Base-by-base conservation (phyloP, 2,888 invertebrate species). In the Octodonta nipae region DNA sequence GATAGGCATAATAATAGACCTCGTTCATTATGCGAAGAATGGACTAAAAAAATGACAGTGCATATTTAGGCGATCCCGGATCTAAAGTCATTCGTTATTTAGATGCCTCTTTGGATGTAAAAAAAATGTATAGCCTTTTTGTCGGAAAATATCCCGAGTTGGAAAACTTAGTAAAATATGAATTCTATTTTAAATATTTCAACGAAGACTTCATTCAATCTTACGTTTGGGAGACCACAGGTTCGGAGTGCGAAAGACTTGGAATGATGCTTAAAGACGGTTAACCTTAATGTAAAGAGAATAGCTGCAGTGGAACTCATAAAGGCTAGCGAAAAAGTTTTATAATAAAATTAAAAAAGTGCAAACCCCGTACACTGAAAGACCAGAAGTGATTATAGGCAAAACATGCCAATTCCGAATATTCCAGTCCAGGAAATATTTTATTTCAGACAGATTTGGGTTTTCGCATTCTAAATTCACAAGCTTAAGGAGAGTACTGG, bases 361-460 rank as follows among this genome's bases (percentile, higher is more conserved):
- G 7, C 22, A 27, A 32, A 12, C 14, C 12, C 26, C 34, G 31
- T 39, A 34, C 30, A 32, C 20, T 26, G 20, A 26, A 3, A 3
- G 26, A 13, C 26, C 26, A 13, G 26, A 26, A 5, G 26, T 26
- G 11, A 13, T 13, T 8, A 13, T 11, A 5, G 13, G 11, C 7
- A 13, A 27, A 13, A 45, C 47, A 29, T 45, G 49, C 32, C 49
- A 34, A 26, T 49, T 50, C 41, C 47, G 49, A 34, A 36, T n/a
- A n/a, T n/a, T n/a, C n/a, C n/a, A n/a, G n/a, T n/a, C n/a, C n/a
- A n/a, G n/a, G n/a, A n/a, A n/a, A 36, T 30, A 6, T 36, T 13
- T 34, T 34, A 10, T 31, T 37, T 20, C 13, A 15, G 38, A 10
- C 35, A 36, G 26, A 29, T 36, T 8, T 35, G 28, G 35, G 35